Evolutionary conservation across 2,113 vertebrate species (phyloP), one percentile per base, ranked within the genome.

Genomic region (Microtus montanus): DNA sequence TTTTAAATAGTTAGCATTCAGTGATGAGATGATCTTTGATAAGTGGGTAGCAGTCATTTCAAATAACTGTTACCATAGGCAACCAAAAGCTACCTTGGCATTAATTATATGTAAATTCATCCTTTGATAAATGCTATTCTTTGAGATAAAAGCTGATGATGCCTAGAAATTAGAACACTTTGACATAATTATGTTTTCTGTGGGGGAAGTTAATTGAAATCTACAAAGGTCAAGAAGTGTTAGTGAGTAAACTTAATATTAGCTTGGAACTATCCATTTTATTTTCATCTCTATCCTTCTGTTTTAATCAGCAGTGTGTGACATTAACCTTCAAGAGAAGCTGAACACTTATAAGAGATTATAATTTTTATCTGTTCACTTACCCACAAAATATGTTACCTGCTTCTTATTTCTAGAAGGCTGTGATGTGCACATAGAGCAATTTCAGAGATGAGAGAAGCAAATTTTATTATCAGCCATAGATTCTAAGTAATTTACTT

Each of bases 81-180:
- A 96, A 95, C 90, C 64, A 89, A 58, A 92, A 95, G 30, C 78
- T 80, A 49, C 35, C 54, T 64, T 95, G 87, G 95, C 96, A 95
- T 92, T 96, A 87, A 96, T 96, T 96, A 92, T 49, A 91, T 96
- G 83, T 93, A 96, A 97, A 89, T 96, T 77, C 33, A 90, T 95
- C 68, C 66, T 87, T 91, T 78, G 58, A 70, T 95, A 96, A 88
- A 92, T 92, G 74, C 79, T 95, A 2, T 95, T 87, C 75, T 96
- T 96, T 93, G 89, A 92, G 24, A 95, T 95, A 91, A 93, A 92
- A 33, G 58, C 17, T 84, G n/a, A 91, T 88, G 64, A 52, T 90
- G 28, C 52, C 75, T 52, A 91, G 77, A 84, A 74, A 96, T 90
- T 94, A 87, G 90, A 91, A 80, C 49, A 94, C 66, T 24, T 96